Evolutionary conservation across 1,140 invertebrate genomes (phyloP).

Genomic region (Calosoma granatense): DNA sequence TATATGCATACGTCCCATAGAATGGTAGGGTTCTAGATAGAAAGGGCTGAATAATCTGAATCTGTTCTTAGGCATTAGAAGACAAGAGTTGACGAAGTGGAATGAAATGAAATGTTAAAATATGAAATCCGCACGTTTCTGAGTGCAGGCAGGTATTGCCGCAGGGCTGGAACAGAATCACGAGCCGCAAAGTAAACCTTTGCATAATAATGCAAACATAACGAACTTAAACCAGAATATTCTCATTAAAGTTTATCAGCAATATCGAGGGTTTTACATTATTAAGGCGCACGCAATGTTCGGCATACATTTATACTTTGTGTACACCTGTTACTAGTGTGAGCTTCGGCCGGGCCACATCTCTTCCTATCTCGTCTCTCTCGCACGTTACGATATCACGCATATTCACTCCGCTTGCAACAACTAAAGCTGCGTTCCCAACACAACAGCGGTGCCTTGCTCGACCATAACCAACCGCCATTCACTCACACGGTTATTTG

Average conservation of each 20-base stretch:
- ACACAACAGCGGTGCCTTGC: no score
- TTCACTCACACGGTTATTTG: no score
- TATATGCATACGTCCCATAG: neutral
- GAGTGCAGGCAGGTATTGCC: neutral
- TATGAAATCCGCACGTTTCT: neutral
- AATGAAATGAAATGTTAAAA: no score
- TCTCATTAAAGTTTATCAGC: slow-evolving; percentile 6
- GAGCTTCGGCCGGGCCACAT: no score
- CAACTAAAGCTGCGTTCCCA: no score
- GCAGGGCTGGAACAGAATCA: neutral
- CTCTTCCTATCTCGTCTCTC: no score
- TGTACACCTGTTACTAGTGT: slow-evolving; percentile 5
- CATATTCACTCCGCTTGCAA: no score
- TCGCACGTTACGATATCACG: no score
- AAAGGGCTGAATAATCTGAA: no score
- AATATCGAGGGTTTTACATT: slow-evolving; percentile 5
- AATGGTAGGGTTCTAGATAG: no score
- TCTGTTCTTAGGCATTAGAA: no score
- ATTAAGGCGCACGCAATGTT: neutral
- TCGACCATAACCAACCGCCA: no score
- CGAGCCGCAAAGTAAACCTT: slow-evolving; percentile 4
- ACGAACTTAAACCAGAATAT: slow-evolving; percentile 9
- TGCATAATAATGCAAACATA: slow-evolving; percentile 8
- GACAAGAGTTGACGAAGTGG: neutral
- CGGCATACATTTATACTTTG: slow-evolving; percentile 1